A percentile compares a stretch with the other conserved stretches of the same genome.
Conservation (phyloP, 2,113 vertebrate species). For the Romanogobio albipinnatus region DNA sequence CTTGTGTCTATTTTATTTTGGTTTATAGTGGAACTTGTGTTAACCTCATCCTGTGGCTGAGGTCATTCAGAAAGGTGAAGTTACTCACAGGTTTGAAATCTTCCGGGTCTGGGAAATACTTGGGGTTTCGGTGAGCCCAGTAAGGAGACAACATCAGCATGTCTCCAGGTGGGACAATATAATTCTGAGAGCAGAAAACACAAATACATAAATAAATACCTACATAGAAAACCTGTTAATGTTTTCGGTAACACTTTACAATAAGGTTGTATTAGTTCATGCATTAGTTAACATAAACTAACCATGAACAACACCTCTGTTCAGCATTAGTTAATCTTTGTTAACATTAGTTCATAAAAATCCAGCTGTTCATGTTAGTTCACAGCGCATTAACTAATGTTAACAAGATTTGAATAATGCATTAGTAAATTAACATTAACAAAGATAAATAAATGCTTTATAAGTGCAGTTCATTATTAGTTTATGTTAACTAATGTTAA, state of each 20-base stretch:
- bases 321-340: too few relatives aligned
- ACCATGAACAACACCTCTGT: too few relatives aligned
- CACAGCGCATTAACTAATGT: too few relatives aligned
- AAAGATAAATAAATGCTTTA: too few relatives aligned
- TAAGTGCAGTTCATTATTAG: too few relatives aligned
- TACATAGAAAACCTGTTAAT: neutral
- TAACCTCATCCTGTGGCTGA: slow-evolving; percentile 27
- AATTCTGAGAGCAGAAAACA: slow-evolving; percentile 74
- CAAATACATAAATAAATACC: neutral
- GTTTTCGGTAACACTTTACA: neutral
- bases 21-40: slow-evolving; percentile 36
- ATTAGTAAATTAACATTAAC: too few relatives aligned
- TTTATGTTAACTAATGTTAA: too few relatives aligned
- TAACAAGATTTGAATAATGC: too few relatives aligned
- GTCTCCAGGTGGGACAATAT: slow-evolving; percentile 80
- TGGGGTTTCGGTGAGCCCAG: slow-evolving; percentile 84
- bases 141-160: slow-evolving; percentile 83
- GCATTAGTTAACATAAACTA: too few relatives aligned
- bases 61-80: neutral
- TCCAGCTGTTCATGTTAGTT: too few relatives aligned
- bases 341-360: too few relatives aligned
- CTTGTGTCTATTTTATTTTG: slow-evolving; percentile 5
- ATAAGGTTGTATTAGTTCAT: too few relatives aligned
- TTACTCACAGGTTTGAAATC: slow-evolving; percentile 81
- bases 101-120: slow-evolving; percentile 82